A percentile compares a stretch with the other conserved stretches of the same genome.
These are phyloP conservation scores for Agriotes lineatus DNA, from an alignment of 2,888 invertebrate genomes.

Conservation along the genomic window DNA sequence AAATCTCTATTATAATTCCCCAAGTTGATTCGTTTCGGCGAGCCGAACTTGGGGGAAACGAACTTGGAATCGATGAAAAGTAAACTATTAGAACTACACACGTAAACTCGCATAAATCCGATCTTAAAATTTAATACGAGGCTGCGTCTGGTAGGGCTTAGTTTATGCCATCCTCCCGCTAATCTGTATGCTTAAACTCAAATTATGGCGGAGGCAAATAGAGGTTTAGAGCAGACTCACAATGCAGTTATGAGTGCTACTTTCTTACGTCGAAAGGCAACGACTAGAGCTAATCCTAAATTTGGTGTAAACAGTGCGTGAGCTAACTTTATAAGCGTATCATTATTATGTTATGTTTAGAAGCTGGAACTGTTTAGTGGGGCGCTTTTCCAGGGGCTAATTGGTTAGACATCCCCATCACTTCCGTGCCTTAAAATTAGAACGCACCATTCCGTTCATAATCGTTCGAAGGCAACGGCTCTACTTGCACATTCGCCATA, in stretches of 20 bases:
- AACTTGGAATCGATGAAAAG: slow-evolving; percentile 16
- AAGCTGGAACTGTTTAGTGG: slow-evolving; percentile 23
- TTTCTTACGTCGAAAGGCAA: slow-evolving; percentile 20
- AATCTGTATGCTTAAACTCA: slow-evolving; percentile 26
- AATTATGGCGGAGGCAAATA: slow-evolving; percentile 31
- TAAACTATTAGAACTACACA: slow-evolving; percentile 12
- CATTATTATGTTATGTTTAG: slow-evolving; percentile 18
- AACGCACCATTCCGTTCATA: slow-evolving; percentile 13
- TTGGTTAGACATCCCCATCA: slow-evolving; percentile 21
- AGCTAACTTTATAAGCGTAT: slow-evolving; percentile 17
- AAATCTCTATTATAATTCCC: neutral
- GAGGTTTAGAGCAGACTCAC: slow-evolving; percentile 23
- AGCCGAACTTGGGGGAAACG: neutral
- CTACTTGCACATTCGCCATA: neutral
- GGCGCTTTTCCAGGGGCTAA: slow-evolving; percentile 19
- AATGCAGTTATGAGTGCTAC: slow-evolving; percentile 16
- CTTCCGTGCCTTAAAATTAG: slow-evolving; percentile 23
- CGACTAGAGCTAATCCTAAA: slow-evolving; percentile 1
- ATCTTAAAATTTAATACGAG: slow-evolving; percentile 20
- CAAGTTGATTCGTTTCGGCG: neutral
- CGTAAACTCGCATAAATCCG: slow-evolving; percentile 11
- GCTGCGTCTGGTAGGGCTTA: slow-evolving; percentile 11
- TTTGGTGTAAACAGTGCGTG: slow-evolving; percentile 26
- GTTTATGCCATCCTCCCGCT: slow-evolving; percentile 9
- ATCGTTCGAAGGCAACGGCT: slow-evolving; percentile 5